Base-by-base conservation (phyloP, 2,113 vertebrate genomes). In the Nannobrachium achirus region DNA sequence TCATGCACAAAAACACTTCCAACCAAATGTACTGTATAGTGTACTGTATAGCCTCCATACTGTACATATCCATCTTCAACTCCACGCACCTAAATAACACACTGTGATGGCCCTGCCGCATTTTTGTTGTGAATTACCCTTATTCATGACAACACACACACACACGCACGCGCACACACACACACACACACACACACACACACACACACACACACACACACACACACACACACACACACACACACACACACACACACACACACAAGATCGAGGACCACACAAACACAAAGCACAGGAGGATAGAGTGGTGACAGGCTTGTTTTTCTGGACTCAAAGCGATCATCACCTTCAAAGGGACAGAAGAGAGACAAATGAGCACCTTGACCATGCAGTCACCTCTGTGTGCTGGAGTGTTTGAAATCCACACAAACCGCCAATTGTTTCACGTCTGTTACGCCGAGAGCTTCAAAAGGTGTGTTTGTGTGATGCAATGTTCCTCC, bases 301-400 rank as follows among this genome's bases (percentile, higher is more conserved):
- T 56, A 76, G 45, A 40, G 16, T 63, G 46, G 13, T 61, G 40
- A 20, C 69, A 67, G 33, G 61, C 73, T 59, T 66, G 65, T 69
- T 45, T 63, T 46, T 62, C 71, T 59, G 66, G 3, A 10, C 46
- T 44, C 64, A 78, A 79, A 89, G 90, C 84, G 85, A 62, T 76
- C 81, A 83, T 89, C 89, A 83, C 46, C 78, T 72, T 84, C 65
- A 76, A 84, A 88, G 76, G 73, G 64, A 71, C 68, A 59, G 2
- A 16, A 69, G 10, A 58, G 42, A 19, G 55, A 61, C 77, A 86
- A 90, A 90, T 88, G 59, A 91, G 66, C 64, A 82, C 67, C 78
- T 83, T 84, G 66, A 85, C 75, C 62, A 50, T 44, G 59, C 16
- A 59, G 52, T 19, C 59, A 42, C 14, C 49, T 66, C 79, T 78